These are phyloP conservation scores for Euthynnus affinis DNA, from an alignment of 2,797 vertebrate genomes.

Conservation along the genomic window DNA sequence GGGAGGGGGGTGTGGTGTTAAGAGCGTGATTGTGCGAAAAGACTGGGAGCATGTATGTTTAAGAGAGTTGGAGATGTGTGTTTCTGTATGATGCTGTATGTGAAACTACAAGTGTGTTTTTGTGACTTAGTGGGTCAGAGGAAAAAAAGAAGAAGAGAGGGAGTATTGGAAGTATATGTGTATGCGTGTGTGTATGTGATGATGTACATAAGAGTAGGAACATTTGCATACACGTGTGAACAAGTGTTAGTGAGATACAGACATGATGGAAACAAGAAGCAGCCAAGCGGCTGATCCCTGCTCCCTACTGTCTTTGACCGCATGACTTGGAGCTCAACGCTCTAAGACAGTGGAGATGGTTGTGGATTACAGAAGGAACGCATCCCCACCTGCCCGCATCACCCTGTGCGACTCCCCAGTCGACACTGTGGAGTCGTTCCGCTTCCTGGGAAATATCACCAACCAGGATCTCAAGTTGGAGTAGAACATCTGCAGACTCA, in stretches of 20 bases:
- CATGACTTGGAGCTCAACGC: conserved; percentile 7
- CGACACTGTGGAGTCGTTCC: too few relatives aligned
- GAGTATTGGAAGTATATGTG: background rate
- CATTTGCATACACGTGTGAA: conserved; percentile 13
- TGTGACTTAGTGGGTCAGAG: background rate
- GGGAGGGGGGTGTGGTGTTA: background rate
- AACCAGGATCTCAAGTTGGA: too few relatives aligned
- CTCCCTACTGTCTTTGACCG: conserved; percentile 56
- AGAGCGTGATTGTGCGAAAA: conserved; percentile 9
- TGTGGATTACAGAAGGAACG: too few relatives aligned
- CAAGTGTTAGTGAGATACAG: conserved; percentile 27
- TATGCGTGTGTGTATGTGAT: too few relatives aligned
- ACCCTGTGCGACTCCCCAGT: too few relatives aligned
- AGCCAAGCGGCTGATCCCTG: conserved; percentile 33
- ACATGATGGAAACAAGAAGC: background rate
- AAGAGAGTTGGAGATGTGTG: conserved; percentile 11
- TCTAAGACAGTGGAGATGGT: too few relatives aligned
- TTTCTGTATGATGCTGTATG: background rate
- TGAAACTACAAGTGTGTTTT: background rate
- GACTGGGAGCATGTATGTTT: conserved; percentile 11
- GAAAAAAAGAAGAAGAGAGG: background rate
- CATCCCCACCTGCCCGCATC: too few relatives aligned
- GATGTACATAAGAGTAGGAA: background rate
- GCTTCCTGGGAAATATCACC: too few relatives aligned
- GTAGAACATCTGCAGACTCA: too few relatives aligned